Conservation (phyloP, 2,113 vertebrate genomes). For the Callipepla squamata region DNA sequence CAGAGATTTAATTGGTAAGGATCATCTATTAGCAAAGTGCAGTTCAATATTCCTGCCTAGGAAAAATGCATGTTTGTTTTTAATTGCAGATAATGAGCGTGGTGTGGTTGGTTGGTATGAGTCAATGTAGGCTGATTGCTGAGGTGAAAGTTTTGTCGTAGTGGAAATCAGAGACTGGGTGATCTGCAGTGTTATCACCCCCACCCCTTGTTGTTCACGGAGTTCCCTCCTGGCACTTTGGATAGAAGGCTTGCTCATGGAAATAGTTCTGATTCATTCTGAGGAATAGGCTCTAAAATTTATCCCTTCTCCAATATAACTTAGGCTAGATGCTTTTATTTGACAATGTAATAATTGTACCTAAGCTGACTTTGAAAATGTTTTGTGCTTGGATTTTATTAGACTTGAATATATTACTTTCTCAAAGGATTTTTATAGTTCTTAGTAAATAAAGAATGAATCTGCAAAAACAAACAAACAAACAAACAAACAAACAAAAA, state of each 20-base stretch:
- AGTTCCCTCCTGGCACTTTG: neutral
- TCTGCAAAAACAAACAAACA: neutral
- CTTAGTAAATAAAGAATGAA: neutral
- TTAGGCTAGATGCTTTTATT: slow-evolving; percentile 1
- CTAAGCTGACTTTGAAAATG: slow-evolving; percentile 14
- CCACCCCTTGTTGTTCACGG: neutral
- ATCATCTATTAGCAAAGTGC: neutral
- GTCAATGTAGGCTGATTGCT: neutral
- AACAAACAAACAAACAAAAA: too few species aligned
- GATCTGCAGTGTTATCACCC: neutral
- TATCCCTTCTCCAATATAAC: neutral
- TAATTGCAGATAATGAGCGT: neutral
- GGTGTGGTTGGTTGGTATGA: neutral
- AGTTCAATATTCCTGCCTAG: neutral
- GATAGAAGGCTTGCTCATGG: neutral
- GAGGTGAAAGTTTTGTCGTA: neutral
- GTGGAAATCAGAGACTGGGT: neutral
- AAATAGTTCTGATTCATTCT: neutral
- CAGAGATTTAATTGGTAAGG: neutral
- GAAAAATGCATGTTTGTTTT: neutral
- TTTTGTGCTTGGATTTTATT: slow-evolving; percentile 42
- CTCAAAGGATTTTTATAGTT: slow-evolving; percentile 12
- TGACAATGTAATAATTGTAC: slow-evolving; percentile 15
- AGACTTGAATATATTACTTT: neutral
- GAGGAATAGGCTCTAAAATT: neutral